Evolutionary conservation across 2,797 vertebrate species (phyloP).

Genomic region (Sebastes trivittatus): DNA sequence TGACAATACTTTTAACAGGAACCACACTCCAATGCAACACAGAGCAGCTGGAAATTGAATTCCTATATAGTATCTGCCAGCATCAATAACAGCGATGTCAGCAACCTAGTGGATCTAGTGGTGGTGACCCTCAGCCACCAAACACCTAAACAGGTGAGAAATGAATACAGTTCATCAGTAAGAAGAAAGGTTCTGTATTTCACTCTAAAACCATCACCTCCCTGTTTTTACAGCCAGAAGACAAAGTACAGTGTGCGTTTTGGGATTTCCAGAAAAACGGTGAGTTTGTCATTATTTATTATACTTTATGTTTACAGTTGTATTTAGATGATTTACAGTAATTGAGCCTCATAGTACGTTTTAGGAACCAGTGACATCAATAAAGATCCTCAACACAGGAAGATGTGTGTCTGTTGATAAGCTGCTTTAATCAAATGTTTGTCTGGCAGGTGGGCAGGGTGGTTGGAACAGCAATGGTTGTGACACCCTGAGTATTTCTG

Average conservation of each 20-base stretch:
- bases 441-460: slow-evolving; percentile 83
- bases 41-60: slow-evolving; percentile 71
- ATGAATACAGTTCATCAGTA: neutral
- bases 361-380: neutral
- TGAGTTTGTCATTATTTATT: slow-evolving; percentile 63
- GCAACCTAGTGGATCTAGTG: slow-evolving; percentile 82
- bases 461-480: slow-evolving; percentile 90
- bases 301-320: neutral
- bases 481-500: slow-evolving; percentile 73
- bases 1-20: slow-evolving; percentile 73
- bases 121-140: slow-evolving; percentile 83
- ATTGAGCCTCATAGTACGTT: neutral
- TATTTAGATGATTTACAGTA: neutral
- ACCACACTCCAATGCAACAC: neutral
- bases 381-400: neutral
- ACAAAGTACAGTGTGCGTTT: slow-evolving; percentile 83
- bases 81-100: slow-evolving; percentile 78
- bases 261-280: slow-evolving; percentile 89
- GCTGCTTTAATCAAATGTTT: neutral
- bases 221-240: slow-evolving; percentile 65
- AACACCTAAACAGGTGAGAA: slow-evolving; percentile 65
- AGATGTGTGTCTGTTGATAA: neutral
- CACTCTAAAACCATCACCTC: neutral
- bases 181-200: neutral
- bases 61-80: slow-evolving; percentile 89